A percentile compares a stretch with the other conserved stretches of the same genome.
Conservation (phyloP, 2,888 invertebrate genomes). For the Protophormia terraenovae region DNA sequence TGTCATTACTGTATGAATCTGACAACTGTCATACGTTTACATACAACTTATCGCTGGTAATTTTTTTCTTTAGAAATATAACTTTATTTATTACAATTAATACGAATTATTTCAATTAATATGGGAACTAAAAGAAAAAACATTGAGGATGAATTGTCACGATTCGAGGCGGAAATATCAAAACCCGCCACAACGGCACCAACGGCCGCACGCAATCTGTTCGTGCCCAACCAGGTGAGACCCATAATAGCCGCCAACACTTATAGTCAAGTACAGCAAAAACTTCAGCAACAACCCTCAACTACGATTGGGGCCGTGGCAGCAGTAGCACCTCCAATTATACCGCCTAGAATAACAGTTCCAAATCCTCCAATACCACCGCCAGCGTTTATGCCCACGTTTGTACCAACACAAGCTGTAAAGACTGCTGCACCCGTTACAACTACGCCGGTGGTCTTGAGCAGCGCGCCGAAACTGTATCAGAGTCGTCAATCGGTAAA, state of each 20-base stretch:
- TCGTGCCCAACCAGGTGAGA: slow-evolving; percentile 82
- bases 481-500: slow-evolving; percentile 83
- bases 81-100: not conserved
- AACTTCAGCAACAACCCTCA: slow-evolving; percentile 83
- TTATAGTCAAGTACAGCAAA: slow-evolving; percentile 87
- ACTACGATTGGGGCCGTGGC: slow-evolving; percentile 56
- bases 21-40: not conserved
- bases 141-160: slow-evolving; percentile 96
- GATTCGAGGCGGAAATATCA: slow-evolving; percentile 94
- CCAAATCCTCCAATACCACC: slow-evolving; percentile 80
- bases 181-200: slow-evolving; percentile 82
- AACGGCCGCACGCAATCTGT: slow-evolving; percentile 76
- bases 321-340: slow-evolving; percentile 70
- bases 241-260: slow-evolving; percentile 89
- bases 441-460: slow-evolving; percentile 84
- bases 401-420: slow-evolving; percentile 78
- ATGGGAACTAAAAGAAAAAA: slow-evolving; percentile 82
- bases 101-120: slow-evolving; percentile 36
- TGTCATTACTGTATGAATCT: too few species aligned
- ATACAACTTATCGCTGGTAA: not conserved
- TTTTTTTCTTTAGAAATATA: slow-evolving; percentile 5
- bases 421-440: slow-evolving; percentile 72
- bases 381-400: slow-evolving; percentile 80
- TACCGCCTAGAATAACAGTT: slow-evolving; percentile 73
- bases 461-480: slow-evolving; percentile 87